Evolutionary conservation across 2,113 vertebrate genomes (phyloP), one percentile per base, ranked within the genome.

Genomic region (Ochotona curzoniae): DNA sequence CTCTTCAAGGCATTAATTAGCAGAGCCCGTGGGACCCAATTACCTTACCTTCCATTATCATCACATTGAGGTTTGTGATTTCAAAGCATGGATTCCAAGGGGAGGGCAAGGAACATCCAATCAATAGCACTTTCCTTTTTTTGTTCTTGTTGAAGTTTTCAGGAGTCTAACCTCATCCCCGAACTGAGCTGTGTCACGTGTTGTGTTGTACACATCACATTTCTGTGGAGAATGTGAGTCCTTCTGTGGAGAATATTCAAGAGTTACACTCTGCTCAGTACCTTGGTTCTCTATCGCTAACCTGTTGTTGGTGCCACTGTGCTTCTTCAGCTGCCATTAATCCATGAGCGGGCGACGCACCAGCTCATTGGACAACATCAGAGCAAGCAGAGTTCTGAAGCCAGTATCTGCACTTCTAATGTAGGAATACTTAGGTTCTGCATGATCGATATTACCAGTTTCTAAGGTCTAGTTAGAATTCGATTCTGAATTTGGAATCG

Each of bases 401-500:
- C 67, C 38, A 54, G 1, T 26, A 1, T 93, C 51, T 32, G 44
- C 3, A 38, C 26, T 73, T 67, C 21, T 54, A 57, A 17, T 17
- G 28, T 10, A 49, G 38, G 15, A 12, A 54, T 21, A 60, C 25
- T 76, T 69, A 85, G 14, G 5, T n/a, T 23, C 57, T 51, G 76
- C 3, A 64, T 44, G 17, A 21, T 9, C 35, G 18, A 8, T 14
- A 7, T 26, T 64, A 82, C 26, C 26, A 70, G 7, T n/a, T 80
- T 79, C 23, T n/a, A 0, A 23, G 47, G 25, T 32, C 3, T 44
- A 25, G 18, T 85, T 71, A 60, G 25, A 60, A 57, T 26, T 32
- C 64, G 44, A 61, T 54, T 86, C 51, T 94, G 66, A 3, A n/a
- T 75, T 89, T 95, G 67, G 74, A 83, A 47, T 93, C 63, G 51